phyloP scores from a whole-genome alignment of 2,113 vertebrate species.

The Xiphophorus couchianus region DNA sequence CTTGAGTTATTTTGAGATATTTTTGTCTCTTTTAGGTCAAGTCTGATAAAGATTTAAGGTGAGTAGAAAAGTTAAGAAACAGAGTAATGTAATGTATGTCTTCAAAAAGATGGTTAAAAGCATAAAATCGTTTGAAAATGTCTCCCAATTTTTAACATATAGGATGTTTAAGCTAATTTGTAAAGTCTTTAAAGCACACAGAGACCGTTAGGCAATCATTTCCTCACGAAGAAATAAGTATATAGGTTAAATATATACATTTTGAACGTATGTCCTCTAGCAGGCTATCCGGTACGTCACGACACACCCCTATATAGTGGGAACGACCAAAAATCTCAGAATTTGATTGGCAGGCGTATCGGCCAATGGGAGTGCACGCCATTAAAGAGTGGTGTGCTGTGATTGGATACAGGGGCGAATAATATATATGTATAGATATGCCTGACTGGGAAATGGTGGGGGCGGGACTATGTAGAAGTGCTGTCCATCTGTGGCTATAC shows the following conservation, averaged over 20 bases:
- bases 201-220: neutral
- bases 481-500: slow-evolving; percentile 73
- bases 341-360: slow-evolving; percentile 35
- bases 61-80: neutral
- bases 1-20: neutral
- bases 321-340: slow-evolving; percentile 54
- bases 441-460: slow-evolving; percentile 51
- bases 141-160: neutral
- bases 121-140: neutral
- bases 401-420: slow-evolving; percentile 68
- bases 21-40: neutral
- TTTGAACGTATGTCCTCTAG: slow-evolving; percentile 59
- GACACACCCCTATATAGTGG: slow-evolving; percentile 82
- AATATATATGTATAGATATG: slow-evolving; percentile 76
- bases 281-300: slow-evolving; percentile 70
- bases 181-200: neutral
- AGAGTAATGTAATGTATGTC: neutral
- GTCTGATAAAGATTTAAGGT: neutral
- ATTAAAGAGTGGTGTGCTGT: slow-evolving; percentile 7
- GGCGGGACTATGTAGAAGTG: slow-evolving; percentile 73
- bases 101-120: neutral
- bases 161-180: neutral
- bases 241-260: neutral
- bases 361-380: slow-evolving; percentile 67
- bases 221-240: neutral